Percentiles rank a stretch among this genome's conserved stretches.
Evolutionary conservation across 2,888 invertebrate species (phyloP).

Genomic region (Hymenopus coronatus): DNA sequence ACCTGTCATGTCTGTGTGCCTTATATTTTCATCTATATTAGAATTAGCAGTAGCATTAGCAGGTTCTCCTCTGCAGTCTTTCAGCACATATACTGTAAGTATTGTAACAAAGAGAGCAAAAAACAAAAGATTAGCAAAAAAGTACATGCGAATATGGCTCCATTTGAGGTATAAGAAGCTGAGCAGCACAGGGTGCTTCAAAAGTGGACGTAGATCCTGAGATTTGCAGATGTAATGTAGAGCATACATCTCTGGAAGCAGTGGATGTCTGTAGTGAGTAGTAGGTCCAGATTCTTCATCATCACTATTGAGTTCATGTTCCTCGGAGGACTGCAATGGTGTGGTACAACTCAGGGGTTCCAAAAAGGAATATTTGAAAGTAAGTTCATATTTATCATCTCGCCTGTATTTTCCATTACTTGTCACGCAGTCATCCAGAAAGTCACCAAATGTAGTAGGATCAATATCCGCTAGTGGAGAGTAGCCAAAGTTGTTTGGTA

Average conservation of each 20-base stretch:
- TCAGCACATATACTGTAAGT: conserved; percentile 67
- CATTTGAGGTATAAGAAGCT: conserved; percentile 80
- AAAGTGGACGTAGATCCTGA: conserved; percentile 62
- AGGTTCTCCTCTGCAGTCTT: conserved; percentile 21
- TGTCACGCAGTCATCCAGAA: conserved; percentile 16
- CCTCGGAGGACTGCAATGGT: background rate
- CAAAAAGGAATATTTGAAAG: conserved; percentile 6
- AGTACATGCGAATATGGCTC: conserved; percentile 57
- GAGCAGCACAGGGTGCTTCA: conserved; percentile 75
- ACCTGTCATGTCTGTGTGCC: background rate
- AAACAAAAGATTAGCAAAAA: conserved; percentile 59
- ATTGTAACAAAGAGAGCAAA: conserved; percentile 67
- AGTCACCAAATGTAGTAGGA: background rate
- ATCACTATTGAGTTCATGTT: background rate
- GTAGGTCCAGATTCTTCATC: background rate
- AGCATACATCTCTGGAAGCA: conserved; percentile 65
- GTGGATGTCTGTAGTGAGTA: background rate
- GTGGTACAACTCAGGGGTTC: background rate
- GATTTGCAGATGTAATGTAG: conserved; percentile 68
- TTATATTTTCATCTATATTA: background rate
- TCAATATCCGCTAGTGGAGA: conserved; percentile 1
- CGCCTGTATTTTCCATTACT: background rate
- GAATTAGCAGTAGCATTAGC: background rate
- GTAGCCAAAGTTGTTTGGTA: conserved; percentile 15
- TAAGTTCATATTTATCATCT: conserved; percentile 19